phyloP scores from a whole-genome alignment of 2,797 vertebrate genomes.

The Oreochromis mossambicus region DNA sequence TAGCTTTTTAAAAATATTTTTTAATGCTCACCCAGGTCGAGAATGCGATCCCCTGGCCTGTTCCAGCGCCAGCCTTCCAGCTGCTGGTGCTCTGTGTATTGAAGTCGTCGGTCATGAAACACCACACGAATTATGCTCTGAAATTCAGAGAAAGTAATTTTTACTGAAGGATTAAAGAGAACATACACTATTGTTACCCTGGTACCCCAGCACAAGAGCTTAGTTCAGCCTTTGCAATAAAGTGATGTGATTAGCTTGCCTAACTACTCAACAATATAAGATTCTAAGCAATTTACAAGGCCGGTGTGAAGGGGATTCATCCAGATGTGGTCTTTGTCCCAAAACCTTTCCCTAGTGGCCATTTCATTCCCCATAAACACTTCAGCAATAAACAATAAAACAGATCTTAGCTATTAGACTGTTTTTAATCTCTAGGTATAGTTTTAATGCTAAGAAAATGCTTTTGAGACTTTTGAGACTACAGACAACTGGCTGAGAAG shows the following conservation, averaged over 20 bases:
- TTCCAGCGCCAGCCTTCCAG: slow-evolving; percentile 97
- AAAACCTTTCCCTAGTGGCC: neutral
- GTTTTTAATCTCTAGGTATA: neutral
- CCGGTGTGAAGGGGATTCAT: neutral
- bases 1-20: neutral
- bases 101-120: slow-evolving; percentile 91
- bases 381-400: neutral
- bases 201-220: neutral
- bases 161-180: neutral
- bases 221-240: neutral
- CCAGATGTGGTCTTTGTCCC: neutral
- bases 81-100: slow-evolving; percentile 96
- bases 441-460: neutral
- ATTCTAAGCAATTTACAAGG: neutral
- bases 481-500: neutral
- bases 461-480: neutral
- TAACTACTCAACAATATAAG: too few species aligned
- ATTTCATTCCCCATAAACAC: neutral
- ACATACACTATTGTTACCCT: neutral
- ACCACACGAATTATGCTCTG: slow-evolving; percentile 96
- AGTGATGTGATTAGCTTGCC: neutral
- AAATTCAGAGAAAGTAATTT: neutral
- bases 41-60: slow-evolving; percentile 91
- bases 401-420: neutral
- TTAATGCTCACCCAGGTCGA: slow-evolving; percentile 85